phyloP scores from a whole-genome alignment of 1,140 invertebrate species.

The Ceratina japonica region DNA sequence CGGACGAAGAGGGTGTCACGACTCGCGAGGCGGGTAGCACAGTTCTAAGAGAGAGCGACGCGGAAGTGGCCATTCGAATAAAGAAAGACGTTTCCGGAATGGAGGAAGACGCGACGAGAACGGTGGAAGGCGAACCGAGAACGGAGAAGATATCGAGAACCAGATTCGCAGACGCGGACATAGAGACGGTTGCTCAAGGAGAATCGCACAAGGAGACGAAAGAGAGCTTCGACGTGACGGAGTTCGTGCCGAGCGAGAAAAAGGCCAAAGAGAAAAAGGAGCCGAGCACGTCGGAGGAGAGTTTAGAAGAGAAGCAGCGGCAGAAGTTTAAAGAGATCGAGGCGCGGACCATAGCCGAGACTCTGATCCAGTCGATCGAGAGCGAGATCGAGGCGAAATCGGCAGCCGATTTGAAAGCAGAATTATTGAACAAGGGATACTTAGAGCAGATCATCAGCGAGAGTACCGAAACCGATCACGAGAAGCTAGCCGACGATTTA shows the following conservation, averaged over 20 bases:
- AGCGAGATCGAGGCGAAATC: slow-evolving; percentile 71
- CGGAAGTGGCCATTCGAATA: slow-evolving; percentile 68
- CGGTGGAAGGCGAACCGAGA: slow-evolving; percentile 32
- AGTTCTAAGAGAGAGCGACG: slow-evolving; percentile 60
- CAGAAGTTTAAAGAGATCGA: slow-evolving; percentile 66
- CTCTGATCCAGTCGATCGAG: slow-evolving; percentile 73
- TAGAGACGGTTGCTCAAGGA: slow-evolving; percentile 61
- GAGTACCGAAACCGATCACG: slow-evolving; percentile 65
- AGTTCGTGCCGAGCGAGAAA: slow-evolving; percentile 44
- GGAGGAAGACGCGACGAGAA: slow-evolving; percentile 37
- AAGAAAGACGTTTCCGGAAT: slow-evolving; percentile 58
- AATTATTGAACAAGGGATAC: slow-evolving; percentile 55
- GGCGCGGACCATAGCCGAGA: slow-evolving; percentile 71
- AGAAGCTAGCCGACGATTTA: slow-evolving; percentile 72
- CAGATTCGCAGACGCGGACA: slow-evolving; percentile 34
- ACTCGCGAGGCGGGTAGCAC: slow-evolving; percentile 59
- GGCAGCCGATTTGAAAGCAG: slow-evolving; percentile 54
- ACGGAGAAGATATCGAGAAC: background rate
- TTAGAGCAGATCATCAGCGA: slow-evolving; percentile 57
- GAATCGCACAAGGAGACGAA: slow-evolving; percentile 61
- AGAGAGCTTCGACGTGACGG: slow-evolving; percentile 35
- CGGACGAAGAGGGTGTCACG: slow-evolving; percentile 67
- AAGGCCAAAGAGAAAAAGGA: background rate
- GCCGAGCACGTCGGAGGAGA: background rate
- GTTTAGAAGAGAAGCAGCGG: slow-evolving; percentile 63